Evolutionary conservation across 64 coral and sea anemone species (phyloP).

Genomic region (Cladopsammia gracilis): DNA sequence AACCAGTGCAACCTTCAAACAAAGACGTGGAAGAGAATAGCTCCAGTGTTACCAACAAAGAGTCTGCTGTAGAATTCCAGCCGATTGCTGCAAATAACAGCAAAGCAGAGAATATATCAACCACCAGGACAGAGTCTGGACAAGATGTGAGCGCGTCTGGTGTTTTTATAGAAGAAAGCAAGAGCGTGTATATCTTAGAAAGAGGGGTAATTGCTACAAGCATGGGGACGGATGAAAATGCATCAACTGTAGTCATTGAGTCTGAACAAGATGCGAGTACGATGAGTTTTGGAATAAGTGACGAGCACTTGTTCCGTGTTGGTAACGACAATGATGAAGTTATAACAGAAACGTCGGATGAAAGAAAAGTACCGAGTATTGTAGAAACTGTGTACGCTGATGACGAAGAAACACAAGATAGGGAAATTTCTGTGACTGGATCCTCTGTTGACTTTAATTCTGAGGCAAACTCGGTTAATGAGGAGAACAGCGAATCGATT

Average conservation of each 20-base stretch:
- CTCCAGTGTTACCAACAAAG: neutral
- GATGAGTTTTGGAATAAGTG: neutral
- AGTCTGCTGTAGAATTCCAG: neutral
- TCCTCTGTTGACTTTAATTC: neutral
- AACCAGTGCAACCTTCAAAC: neutral
- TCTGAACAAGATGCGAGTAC: neutral
- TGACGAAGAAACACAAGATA: neutral
- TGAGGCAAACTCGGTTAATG: constrained; percentile 1
- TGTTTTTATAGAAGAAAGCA: neutral
- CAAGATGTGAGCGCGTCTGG: neutral
- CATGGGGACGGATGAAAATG: neutral
- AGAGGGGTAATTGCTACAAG: neutral
- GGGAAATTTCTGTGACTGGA: neutral
- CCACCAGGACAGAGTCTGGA: neutral
- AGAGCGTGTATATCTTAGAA: neutral
- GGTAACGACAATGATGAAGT: neutral
- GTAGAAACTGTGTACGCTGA: neutral
- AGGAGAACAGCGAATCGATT: constrained; percentile 23
- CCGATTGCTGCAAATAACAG: neutral
- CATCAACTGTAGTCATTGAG: too few relatives aligned
- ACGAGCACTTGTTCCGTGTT: neutral
- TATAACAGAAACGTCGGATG: neutral
- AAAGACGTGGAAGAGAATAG: neutral
- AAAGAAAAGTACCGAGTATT: neutral
- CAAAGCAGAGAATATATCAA: neutral